Conservation (phyloP, 2,888 invertebrate genomes). For the Eupithecia subfuscata region DNA sequence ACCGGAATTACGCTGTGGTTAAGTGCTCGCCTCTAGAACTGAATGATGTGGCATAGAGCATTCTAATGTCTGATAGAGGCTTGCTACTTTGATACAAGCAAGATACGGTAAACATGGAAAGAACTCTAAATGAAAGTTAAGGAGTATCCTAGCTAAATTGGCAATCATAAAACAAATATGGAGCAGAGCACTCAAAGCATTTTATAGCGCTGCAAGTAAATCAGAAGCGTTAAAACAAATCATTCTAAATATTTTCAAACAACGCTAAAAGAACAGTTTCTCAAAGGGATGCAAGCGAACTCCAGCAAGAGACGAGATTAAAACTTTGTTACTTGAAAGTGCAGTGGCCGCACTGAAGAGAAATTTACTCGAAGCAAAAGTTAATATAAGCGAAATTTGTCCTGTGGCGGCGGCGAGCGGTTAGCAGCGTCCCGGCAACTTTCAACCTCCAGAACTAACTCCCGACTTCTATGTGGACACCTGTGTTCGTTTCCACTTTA, state of each 20-base stretch:
- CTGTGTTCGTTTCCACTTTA: slow-evolving; percentile 58
- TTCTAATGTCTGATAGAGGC: slow-evolving; percentile 35
- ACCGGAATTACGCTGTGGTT: slow-evolving; percentile 75
- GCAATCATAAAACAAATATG: slow-evolving; percentile 13
- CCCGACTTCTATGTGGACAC: slow-evolving; percentile 55
- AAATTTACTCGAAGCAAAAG: slow-evolving; percentile 79
- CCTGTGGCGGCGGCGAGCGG: slow-evolving; percentile 72
- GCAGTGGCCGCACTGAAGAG: slow-evolving; percentile 75
- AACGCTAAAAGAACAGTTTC: slow-evolving; percentile 44
- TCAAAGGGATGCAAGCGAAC: slow-evolving; percentile 46
- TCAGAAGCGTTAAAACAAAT: slow-evolving; percentile 30
- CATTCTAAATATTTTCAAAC: slow-evolving; percentile 42
- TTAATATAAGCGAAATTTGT: slow-evolving; percentile 82
- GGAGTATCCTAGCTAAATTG: slow-evolving; percentile 3
- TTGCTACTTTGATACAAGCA: slow-evolving; percentile 9
- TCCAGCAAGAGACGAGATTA: slow-evolving; percentile 69
- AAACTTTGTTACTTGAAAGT: slow-evolving; percentile 79
- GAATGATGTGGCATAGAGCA: slow-evolving; percentile 58
- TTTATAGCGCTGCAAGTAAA: slow-evolving; percentile 21
- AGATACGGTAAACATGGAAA: not conserved
- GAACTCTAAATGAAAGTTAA: not conserved
- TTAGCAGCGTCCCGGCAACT: slow-evolving; percentile 64
- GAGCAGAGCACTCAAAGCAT: slow-evolving; percentile 8
- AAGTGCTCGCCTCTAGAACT: slow-evolving; percentile 71
- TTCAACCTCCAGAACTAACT: slow-evolving; percentile 63